phyloP scores from a whole-genome alignment of 2,888 invertebrate species.

The Bursaphelenchus okinawaensis region DNA sequence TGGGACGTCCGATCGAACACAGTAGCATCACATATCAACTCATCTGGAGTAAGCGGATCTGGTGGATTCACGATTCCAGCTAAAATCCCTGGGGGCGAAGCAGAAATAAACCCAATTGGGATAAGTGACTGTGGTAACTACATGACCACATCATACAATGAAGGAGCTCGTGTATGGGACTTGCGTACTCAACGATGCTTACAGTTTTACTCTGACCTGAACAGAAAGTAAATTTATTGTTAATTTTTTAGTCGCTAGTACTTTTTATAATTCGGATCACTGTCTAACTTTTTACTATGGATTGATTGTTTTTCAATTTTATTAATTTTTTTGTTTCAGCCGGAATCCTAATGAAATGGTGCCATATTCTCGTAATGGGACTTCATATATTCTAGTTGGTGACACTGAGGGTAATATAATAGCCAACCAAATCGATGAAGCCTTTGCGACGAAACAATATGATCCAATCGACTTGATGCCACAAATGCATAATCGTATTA shows the following conservation, averaged over 20 bases:
- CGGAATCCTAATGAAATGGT: neutral
- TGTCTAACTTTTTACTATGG: too few relatives aligned
- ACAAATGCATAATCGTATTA: neutral
- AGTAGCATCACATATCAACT: constrained; percentile 2
- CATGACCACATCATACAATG: neutral
- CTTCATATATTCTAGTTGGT: neutral
- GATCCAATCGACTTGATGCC: neutral
- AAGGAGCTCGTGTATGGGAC: constrained; percentile 1
- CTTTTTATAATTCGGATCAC: too few relatives aligned
- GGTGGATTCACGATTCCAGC: neutral
- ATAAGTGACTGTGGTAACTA: neutral
- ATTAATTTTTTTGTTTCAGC: too few relatives aligned
- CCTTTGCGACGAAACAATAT: neutral
- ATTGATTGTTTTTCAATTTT: too few relatives aligned
- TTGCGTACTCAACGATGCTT: constrained; percentile 5
- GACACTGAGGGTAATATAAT: constrained; percentile 5
- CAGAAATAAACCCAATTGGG: neutral
- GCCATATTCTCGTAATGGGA: neutral
- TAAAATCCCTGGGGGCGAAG: neutral
- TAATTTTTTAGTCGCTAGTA: too few relatives aligned
- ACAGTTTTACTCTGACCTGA: neutral
- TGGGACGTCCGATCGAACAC: neutral
- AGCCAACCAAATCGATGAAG: neutral
- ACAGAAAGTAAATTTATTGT: neutral
- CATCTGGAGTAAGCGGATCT: neutral